Conservation (phyloP, 37 sponge, comb jelly and placozoan species). For the Theonella swinhoei region DNA sequence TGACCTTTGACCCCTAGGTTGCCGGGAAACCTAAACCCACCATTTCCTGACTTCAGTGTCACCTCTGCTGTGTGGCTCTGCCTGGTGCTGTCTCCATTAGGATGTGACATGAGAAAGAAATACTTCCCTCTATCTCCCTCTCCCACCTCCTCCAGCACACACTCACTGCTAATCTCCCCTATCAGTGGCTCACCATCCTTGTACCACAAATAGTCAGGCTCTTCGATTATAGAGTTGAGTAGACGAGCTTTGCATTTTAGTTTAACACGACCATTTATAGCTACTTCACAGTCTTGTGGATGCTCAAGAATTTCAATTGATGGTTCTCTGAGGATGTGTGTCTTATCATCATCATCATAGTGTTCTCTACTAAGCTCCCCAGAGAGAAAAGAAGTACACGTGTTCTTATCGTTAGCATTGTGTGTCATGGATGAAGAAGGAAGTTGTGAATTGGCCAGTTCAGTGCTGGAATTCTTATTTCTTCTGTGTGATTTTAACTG, state of each 20-base stretch:
- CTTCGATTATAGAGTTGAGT: neutral
- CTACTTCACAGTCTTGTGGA: conserved; percentile 24
- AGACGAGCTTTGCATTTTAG: conserved; percentile 38
- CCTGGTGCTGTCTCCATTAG: neutral
- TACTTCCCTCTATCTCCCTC: conserved; percentile 48
- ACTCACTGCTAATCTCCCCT: conserved; percentile 26
- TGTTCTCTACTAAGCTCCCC: neutral
- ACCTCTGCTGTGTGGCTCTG: conserved; percentile 2
- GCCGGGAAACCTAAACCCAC: neutral
- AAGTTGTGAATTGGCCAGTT: neutral
- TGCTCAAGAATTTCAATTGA: conserved; percentile 37
- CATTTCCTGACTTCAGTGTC: neutral
- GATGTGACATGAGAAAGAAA: conserved; percentile 51
- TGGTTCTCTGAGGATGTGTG: neutral
- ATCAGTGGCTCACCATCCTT: conserved; percentile 51
- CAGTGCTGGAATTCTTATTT: neutral
- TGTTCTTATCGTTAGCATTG: neutral
- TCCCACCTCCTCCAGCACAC: conserved; percentile 11
- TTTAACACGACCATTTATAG: conserved; percentile 1
- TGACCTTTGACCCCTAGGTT: too few species aligned
- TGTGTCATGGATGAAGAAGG: neutral
- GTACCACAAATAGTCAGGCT: conserved; percentile 47
- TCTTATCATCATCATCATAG: neutral
- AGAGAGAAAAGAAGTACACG: neutral
- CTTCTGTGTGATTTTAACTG: neutral